Evolutionary conservation across 2,797 vertebrate genomes (phyloP), one percentile per base, ranked within the genome.

Genomic region (Tapera naevia): DNA sequence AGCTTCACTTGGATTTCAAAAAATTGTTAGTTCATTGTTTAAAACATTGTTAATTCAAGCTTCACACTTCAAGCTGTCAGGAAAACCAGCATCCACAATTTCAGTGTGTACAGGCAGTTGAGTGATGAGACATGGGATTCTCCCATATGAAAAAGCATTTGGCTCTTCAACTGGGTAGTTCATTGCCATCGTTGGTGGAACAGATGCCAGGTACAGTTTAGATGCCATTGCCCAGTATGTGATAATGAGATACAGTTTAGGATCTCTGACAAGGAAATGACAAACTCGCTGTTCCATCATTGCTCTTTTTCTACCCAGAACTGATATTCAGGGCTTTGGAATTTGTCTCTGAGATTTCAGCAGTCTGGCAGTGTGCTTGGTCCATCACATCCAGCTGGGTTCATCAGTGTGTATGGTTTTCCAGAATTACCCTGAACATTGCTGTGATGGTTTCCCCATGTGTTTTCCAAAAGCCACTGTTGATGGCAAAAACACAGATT

Each of bases 141-240:
- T 39, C 43, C 30, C 16, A 19, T 11, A 8, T 6, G 1, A 75
- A 86, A 51, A 66, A 43, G 7, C 51, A 30, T 19, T n/a, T 83
- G 33, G 37, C 19, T 69, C 27, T 60, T 37, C 64, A 56, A 21
- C 28, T 1, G 41, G 46, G 48, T 10, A 37, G 19, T 56, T 78
- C 23, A 1, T 43, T 41, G 4, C 27, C 17, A 5, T n/a, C 10
- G 1, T 1, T 9, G 32, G 10, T 17, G 39, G 48, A 25, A 19
- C n/a, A 50, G 39, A 11, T 57, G 23, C 58, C 64, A 43, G 39
- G 45, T 33, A 41, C 24, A 5, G 23, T 48, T 41, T 19, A 27
- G 50, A 50, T 69, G 60, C 67, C 17, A 7, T 37, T 21, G 22
- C 41, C 51, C 23, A 6, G 13, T 23, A 35, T 53, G 45, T 69